A percentile compares a stretch with the other conserved stretches of the same genome.
Evolutionary conservation across 2,797 vertebrate genomes (phyloP).

Genomic region (Anolis apletophallus): DNA sequence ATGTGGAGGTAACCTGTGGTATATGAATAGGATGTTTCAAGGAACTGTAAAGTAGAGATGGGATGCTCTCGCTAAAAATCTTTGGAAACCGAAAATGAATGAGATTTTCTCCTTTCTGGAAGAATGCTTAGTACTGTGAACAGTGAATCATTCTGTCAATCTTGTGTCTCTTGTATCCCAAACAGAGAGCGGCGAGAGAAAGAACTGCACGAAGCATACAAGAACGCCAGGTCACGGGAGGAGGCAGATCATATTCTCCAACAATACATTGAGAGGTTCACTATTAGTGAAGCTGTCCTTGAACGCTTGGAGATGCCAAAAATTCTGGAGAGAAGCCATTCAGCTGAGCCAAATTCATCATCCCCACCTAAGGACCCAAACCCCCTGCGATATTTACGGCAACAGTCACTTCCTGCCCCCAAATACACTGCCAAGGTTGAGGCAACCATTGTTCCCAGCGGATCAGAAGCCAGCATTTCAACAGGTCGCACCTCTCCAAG

Average conservation of each 20-base stretch:
- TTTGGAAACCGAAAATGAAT: neutral
- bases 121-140: neutral
- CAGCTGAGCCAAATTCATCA: slow-evolving; percentile 84
- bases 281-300: slow-evolving; percentile 93
- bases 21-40: neutral
- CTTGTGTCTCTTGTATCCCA: slow-evolving; percentile 24
- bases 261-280: slow-evolving; percentile 94
- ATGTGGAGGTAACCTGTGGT: neutral
- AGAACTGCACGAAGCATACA: slow-evolving; percentile 90
- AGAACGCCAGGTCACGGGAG: slow-evolving; percentile 85
- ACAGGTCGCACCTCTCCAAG: slow-evolving; percentile 75
- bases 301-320: slow-evolving; percentile 94
- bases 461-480: slow-evolving; percentile 77
- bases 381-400: slow-evolving; percentile 90
- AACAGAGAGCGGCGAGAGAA: slow-evolving; percentile 91
- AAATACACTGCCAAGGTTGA: slow-evolving; percentile 94
- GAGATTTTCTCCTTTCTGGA: neutral
- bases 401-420: slow-evolving; percentile 91
- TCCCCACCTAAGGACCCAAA: slow-evolving; percentile 79
- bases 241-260: slow-evolving; percentile 92
- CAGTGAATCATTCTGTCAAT: neutral
- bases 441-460: slow-evolving; percentile 83
- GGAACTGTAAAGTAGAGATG: neutral
- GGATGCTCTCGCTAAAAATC: neutral
- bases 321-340: slow-evolving; percentile 93